These are phyloP conservation scores for Cyclargus thomasi DNA, from an alignment of 1,140 invertebrate species.

Conservation along the genomic window DNA sequence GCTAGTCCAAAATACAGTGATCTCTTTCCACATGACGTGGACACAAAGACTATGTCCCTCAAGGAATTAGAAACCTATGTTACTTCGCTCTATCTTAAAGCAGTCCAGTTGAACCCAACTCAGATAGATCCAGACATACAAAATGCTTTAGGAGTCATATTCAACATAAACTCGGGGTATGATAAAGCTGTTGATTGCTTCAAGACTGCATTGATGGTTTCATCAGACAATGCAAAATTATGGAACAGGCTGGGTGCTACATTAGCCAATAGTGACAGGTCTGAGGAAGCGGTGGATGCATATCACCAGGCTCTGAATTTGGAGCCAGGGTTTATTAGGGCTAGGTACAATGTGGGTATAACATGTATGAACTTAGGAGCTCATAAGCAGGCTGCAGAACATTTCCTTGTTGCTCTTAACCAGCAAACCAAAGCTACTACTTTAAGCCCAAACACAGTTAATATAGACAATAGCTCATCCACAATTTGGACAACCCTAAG, in stretches of 20 bases:
- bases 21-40: slow-evolving; percentile 77
- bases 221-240: slow-evolving; percentile 91
- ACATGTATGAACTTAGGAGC: slow-evolving; percentile 97
- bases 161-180: slow-evolving; percentile 95
- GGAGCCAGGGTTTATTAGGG: slow-evolving; percentile 96
- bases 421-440: slow-evolving; percentile 88
- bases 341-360: slow-evolving; percentile 98
- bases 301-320: slow-evolving; percentile 94
- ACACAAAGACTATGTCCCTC: slow-evolving; percentile 51
- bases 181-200: slow-evolving; percentile 98
- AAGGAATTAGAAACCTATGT: slow-evolving; percentile 75
- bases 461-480: slow-evolving; percentile 81
- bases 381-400: slow-evolving; percentile 95
- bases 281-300: slow-evolving; percentile 96
- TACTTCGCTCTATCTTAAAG: slow-evolving; percentile 88
- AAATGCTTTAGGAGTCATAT: slow-evolving; percentile 95
- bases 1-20: slow-evolving; percentile 90
- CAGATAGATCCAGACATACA: slow-evolving; percentile 96
- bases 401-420: slow-evolving; percentile 94
- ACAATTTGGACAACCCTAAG: slow-evolving; percentile 96
- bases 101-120: slow-evolving; percentile 85
- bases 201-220: slow-evolving; percentile 88
- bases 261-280: slow-evolving; percentile 94
- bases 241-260: slow-evolving; percentile 99
- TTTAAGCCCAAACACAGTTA: slow-evolving; percentile 52